These are phyloP conservation scores for Paramormyrops kingsleyae DNA, from an alignment of 2,113 vertebrate genomes.

Conservation along the genomic window DNA sequence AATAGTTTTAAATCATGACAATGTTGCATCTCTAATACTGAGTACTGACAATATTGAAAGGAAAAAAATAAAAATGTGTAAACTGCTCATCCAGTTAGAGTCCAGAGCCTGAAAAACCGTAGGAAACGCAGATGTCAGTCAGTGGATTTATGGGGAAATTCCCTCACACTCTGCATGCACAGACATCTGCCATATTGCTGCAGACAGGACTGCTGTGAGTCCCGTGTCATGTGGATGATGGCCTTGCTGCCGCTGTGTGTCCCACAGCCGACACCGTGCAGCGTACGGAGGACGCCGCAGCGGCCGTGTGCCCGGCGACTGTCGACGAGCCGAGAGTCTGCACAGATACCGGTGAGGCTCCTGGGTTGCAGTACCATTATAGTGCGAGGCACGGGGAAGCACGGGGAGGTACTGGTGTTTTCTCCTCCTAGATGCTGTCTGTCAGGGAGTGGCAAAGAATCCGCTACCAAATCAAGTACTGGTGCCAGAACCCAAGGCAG, in stretches of 20 bases:
- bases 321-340: not conserved
- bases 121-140: not conserved
- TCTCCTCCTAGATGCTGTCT: not conserved
- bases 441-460: not conserved
- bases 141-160: not conserved
- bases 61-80: not conserved
- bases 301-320: not conserved
- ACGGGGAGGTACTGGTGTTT: not conserved
- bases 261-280: not conserved
- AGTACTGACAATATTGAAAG: not conserved
- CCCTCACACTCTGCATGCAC: not conserved
- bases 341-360: not conserved
- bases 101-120: not conserved
- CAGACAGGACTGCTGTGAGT: not conserved
- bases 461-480: not conserved
- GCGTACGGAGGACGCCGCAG: not conserved
- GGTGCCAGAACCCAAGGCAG: not conserved
- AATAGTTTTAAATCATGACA: no score
- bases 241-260: not conserved
- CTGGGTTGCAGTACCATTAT: not conserved
- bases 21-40: no score
- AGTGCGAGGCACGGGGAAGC: not conserved
- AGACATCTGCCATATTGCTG: not conserved
- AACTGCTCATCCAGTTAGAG: not conserved
- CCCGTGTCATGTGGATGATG: not conserved